phyloP scores from a whole-genome alignment of 2,797 vertebrate genomes.

The Benthosema pterotum region DNA sequence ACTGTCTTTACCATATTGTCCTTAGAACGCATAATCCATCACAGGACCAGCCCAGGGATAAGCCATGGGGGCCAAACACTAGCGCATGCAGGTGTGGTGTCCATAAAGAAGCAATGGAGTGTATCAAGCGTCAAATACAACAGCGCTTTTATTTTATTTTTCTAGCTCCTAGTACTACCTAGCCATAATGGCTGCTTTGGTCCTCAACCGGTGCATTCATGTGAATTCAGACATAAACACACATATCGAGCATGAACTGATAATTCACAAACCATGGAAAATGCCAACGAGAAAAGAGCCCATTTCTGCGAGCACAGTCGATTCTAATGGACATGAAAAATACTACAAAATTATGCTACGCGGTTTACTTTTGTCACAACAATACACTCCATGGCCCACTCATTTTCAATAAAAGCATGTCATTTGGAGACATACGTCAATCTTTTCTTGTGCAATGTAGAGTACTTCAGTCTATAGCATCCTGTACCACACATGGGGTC shows the following conservation, averaged over 20 bases:
- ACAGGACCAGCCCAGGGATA: constrained; percentile 9
- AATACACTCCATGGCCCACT: constrained; percentile 48
- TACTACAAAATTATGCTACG: constrained; percentile 50
- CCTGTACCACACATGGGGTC: constrained; percentile 64
- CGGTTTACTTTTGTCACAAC: constrained; percentile 56
- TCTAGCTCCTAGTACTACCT: constrained; percentile 16
- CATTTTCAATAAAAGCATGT: constrained; percentile 69
- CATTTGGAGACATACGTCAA: constrained; percentile 66
- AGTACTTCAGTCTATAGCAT: constrained; percentile 67
- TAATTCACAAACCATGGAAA: constrained; percentile 38
- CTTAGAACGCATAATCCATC: constrained; percentile 3
- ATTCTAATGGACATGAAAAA: not conserved
- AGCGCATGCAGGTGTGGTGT: constrained; percentile 36
- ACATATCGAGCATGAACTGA: constrained; percentile 37
- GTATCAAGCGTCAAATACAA: constrained; percentile 31
- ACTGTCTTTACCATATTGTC: not conserved
- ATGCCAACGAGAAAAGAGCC: constrained; percentile 37
- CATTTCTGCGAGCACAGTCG: constrained; percentile 18
- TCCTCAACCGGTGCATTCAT: constrained; percentile 32
- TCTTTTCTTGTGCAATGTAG: constrained; percentile 58
- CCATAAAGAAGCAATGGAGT: constrained; percentile 49
- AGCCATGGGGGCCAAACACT: constrained; percentile 25
- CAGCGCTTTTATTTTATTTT: constrained; percentile 4
- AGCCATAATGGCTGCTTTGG: constrained; percentile 20
- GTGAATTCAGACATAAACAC: constrained; percentile 19